Evolutionary conservation across 2,797 vertebrate genomes (phyloP).

Genomic region (Rhynchonycteris naso): DNA sequence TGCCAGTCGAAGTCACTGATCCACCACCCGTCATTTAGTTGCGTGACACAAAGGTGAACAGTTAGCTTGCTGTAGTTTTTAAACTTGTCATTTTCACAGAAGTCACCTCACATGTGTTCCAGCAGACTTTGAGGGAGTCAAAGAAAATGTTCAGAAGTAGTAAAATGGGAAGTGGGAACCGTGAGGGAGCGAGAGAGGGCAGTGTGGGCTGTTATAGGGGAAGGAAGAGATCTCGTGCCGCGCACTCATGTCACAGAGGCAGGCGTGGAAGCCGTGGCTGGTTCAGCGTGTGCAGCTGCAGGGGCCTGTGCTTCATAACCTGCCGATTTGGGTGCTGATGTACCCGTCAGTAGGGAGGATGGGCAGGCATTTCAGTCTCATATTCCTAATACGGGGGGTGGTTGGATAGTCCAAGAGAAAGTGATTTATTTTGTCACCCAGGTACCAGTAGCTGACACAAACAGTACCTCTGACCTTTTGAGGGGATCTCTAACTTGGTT

Average conservation of each 20-base stretch:
- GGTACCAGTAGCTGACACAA: not conserved
- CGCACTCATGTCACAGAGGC: not conserved
- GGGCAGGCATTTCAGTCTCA: not conserved
- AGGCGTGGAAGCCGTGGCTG: not conserved
- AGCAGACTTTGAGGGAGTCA: not conserved
- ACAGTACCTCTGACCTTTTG: not conserved
- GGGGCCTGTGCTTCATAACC: not conserved
- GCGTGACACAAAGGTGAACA: not conserved
- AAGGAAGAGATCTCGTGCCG: fast-evolving
- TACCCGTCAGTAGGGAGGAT: fast-evolving
- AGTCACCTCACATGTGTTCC: not conserved
- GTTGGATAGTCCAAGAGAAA: not conserved
- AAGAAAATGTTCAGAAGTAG: not conserved
- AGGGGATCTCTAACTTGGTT: not conserved
- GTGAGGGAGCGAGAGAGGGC: not conserved
- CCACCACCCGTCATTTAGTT: not conserved
- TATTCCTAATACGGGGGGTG: not conserved
- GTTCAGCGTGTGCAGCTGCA: fast-evolving
- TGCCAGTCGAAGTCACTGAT: not conserved
- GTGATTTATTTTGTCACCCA: not conserved
- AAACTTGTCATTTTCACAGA: not conserved
- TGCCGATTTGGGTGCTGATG: fast-evolving
- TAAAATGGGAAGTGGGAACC: not conserved
- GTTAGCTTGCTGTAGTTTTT: not conserved
- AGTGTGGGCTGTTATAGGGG: not conserved